phyloP scores from a whole-genome alignment of 2,113 vertebrate genomes.

The Fregata magnificens region DNA sequence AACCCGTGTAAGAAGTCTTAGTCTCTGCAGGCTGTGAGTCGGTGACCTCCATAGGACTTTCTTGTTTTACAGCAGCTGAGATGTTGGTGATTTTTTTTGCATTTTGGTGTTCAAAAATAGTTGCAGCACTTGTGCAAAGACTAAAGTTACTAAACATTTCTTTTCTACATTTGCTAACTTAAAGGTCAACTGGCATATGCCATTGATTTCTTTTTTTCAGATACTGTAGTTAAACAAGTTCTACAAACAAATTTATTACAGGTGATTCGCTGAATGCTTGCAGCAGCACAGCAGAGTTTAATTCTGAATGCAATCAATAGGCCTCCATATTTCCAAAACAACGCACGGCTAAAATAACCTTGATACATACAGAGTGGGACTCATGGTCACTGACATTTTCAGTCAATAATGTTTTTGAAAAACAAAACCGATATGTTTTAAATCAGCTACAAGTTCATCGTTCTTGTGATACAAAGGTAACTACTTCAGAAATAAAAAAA shows the following conservation, averaged over 20 bases:
- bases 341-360: slow-evolving; percentile 51
- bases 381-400: slow-evolving; percentile 53
- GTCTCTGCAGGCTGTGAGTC: neutral
- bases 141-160: neutral
- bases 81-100: neutral
- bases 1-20: neutral
- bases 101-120: neutral
- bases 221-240: slow-evolving; percentile 54
- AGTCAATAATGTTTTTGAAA: slow-evolving; percentile 57
- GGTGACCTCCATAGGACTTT: neutral
- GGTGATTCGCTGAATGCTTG: slow-evolving; percentile 45
- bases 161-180: neutral
- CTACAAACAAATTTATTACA: slow-evolving; percentile 65
- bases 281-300: slow-evolving; percentile 32
- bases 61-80: neutral
- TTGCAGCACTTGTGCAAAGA: neutral
- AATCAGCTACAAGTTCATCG: slow-evolving; percentile 58
- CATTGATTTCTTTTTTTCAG: slow-evolving; percentile 59
- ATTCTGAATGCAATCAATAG: slow-evolving; percentile 71
- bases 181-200: slow-evolving; percentile 60
- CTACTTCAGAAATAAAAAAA: neutral
- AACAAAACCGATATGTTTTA: slow-evolving; percentile 31
- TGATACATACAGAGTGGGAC: neutral
- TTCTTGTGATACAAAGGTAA: slow-evolving; percentile 46
- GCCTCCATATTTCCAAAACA: slow-evolving; percentile 60